Evolutionary conservation across 2,797 vertebrate genomes (phyloP).

Genomic region (Pterois miles): DNA sequence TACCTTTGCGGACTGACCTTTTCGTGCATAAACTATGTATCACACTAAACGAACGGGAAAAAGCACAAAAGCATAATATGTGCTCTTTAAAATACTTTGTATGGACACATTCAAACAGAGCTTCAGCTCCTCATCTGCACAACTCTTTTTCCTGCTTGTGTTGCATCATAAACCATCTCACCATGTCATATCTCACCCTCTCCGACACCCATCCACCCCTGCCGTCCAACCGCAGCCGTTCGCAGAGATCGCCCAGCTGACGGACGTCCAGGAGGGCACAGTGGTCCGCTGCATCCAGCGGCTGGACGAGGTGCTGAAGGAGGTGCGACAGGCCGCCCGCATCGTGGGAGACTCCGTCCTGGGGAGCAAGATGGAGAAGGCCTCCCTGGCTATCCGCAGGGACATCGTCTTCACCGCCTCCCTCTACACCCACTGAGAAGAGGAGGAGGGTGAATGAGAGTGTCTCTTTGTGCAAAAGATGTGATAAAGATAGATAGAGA

Average conservation of each 20-base stretch:
- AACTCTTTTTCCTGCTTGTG: background rate
- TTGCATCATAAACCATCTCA: background rate
- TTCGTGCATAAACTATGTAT: too few species aligned
- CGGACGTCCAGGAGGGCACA: constrained; percentile 92
- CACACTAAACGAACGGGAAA: too few species aligned
- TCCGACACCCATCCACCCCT: background rate
- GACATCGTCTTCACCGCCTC: constrained; percentile 96
- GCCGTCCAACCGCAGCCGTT: constrained; percentile 82
- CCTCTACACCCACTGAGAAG: constrained; percentile 91
- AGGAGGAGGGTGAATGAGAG: background rate
- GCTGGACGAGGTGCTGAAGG: constrained; percentile 92
- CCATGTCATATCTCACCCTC: background rate
- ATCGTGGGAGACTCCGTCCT: constrained; percentile 92
- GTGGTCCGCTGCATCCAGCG: constrained; percentile 95
- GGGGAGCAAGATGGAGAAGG: constrained; percentile 92
- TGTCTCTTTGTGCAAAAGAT: constrained; percentile 13
- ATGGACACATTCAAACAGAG: background rate
- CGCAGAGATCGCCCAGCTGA: constrained; percentile 88
- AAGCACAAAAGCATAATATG: too few species aligned
- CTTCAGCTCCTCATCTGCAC: background rate
- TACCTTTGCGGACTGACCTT: too few species aligned
- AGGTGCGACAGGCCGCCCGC: constrained; percentile 90
- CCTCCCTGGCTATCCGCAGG: constrained; percentile 89
- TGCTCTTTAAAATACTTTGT: background rate
- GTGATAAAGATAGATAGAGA: constrained; percentile 27